Conservation (phyloP, 2,113 vertebrate species). For the Haemorhous mexicanus region DNA sequence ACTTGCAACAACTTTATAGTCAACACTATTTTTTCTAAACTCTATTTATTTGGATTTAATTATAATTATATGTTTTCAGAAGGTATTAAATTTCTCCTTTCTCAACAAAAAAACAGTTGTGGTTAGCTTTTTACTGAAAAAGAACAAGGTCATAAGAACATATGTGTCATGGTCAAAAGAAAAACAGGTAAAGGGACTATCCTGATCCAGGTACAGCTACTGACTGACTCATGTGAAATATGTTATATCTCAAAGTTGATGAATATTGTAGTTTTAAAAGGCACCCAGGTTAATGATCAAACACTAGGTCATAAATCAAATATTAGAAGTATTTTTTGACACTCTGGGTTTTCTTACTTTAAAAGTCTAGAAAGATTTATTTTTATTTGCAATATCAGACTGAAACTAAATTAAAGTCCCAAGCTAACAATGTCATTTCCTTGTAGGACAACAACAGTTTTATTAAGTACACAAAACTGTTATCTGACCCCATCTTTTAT, state of each 20-base stretch:
- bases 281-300: background rate
- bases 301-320: background rate
- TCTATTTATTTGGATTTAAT: background rate
- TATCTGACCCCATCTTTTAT: background rate
- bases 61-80: background rate
- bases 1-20: background rate
- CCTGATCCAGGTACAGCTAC: background rate
- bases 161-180: background rate
- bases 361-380: background rate
- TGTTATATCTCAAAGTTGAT: background rate
- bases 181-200: background rate
- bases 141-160: background rate
- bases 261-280: background rate
- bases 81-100: background rate
- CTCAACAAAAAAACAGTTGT: accelerated
- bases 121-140: background rate
- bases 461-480: background rate
- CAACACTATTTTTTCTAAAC: background rate
- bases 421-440: background rate
- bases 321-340: background rate
- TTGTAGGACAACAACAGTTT: background rate
- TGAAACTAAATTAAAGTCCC: background rate
- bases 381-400: background rate
- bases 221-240: background rate
- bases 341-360: background rate